Percentiles rank a stretch among this genome's conserved stretches.
phyloP scores from a whole-genome alignment of 1,140 invertebrate species.

The Eupristina koningsbergeri region DNA sequence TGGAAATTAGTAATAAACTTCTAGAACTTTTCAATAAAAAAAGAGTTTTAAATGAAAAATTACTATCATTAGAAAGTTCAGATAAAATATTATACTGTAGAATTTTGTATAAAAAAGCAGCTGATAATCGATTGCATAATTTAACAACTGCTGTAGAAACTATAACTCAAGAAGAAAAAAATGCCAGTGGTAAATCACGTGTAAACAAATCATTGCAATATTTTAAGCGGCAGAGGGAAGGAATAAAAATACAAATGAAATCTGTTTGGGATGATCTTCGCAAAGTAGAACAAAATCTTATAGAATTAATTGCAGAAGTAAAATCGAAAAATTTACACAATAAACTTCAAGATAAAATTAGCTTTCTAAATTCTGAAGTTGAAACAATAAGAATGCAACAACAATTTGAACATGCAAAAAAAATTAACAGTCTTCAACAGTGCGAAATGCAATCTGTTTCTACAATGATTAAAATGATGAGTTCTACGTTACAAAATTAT shows the following conservation, averaged over 20 bases:
- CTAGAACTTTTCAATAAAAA: conserved; percentile 60
- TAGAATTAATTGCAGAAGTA: conserved; percentile 53
- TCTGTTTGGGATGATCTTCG: conserved; percentile 64
- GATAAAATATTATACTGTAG: conserved; percentile 69
- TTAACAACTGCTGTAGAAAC: conserved; percentile 60
- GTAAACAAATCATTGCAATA: conserved; percentile 70
- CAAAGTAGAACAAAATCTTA: conserved; percentile 60
- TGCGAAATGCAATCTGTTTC: conserved; percentile 65
- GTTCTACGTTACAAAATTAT: conserved; percentile 63
- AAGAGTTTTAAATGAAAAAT: conserved; percentile 61
- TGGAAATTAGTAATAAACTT: conserved; percentile 60
- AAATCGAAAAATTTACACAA: conserved; percentile 56
- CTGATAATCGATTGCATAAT: conserved; percentile 68
- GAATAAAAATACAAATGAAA: conserved; percentile 65
- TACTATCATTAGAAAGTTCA: conserved; percentile 65
- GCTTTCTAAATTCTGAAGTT: conserved; percentile 55
- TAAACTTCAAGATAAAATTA: conserved; percentile 55
- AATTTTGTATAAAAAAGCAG: conserved; percentile 70
- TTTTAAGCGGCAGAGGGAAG: conserved; percentile 69
- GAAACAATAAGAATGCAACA: conserved; percentile 60
- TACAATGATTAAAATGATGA: conserved; percentile 63
- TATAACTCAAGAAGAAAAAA: conserved; percentile 61
- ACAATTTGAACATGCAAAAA: conserved; percentile 64
- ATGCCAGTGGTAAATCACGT: conserved; percentile 69
- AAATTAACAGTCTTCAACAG: conserved; percentile 63